phyloP scores from a whole-genome alignment of 2,113 vertebrate genomes.

The Saimiri boliviensis region DNA sequence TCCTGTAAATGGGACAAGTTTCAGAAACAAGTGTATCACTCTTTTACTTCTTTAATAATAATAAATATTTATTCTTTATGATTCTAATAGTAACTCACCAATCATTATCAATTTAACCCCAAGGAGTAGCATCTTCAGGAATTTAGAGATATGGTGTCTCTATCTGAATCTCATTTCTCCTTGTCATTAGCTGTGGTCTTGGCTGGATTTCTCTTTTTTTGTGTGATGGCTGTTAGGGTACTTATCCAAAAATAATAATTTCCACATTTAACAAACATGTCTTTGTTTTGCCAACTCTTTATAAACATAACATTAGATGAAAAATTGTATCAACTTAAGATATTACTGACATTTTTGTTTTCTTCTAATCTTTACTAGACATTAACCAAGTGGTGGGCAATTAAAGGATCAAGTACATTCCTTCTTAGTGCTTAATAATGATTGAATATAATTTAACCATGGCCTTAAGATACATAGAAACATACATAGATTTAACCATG shows the following conservation, averaged over 20 bases:
- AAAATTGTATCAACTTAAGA: background rate
- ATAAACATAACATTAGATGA: background rate
- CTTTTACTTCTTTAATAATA: background rate
- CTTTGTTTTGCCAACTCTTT: background rate
- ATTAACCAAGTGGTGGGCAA: background rate
- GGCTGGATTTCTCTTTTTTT: background rate
- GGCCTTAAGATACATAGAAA: background rate
- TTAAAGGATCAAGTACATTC: background rate
- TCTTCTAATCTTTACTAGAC: background rate
- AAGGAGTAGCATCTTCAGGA: background rate
- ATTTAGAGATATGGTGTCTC: background rate
- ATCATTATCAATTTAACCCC: background rate
- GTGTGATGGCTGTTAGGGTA: background rate
- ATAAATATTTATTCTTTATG: background rate
- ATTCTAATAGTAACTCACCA: background rate
- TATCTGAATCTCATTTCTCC: background rate
- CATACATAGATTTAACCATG: no score
- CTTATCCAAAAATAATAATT: background rate
- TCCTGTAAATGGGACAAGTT: background rate
- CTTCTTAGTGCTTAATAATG: background rate
- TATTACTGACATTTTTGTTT: background rate
- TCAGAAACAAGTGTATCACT: background rate
- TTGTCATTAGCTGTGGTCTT: background rate
- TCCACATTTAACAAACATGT: background rate
- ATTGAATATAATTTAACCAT: background rate